These are phyloP conservation scores for Mellilla xanthometata DNA, from an alignment of 2,888 invertebrate genomes.

Conservation along the genomic window DNA sequence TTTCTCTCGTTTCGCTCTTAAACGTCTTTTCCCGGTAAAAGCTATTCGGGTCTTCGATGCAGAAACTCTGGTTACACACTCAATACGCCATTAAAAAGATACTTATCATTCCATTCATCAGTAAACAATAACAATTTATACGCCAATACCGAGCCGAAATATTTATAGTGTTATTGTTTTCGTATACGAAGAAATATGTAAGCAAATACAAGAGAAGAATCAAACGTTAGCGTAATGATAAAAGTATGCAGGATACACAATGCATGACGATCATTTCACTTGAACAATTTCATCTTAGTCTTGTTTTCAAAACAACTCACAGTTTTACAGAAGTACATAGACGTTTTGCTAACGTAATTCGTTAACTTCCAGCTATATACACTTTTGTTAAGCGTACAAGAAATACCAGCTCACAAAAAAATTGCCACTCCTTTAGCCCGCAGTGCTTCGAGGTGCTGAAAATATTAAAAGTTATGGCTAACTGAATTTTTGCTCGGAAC, in stretches of 20 bases:
- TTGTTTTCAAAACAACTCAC: too few relatives aligned
- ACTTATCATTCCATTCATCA: slow-evolving; percentile 39
- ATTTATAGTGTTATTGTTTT: slow-evolving; percentile 20
- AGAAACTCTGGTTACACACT: slow-evolving; percentile 7
- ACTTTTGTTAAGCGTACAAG: too few relatives aligned
- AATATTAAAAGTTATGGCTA: background rate
- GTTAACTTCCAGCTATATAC: too few relatives aligned
- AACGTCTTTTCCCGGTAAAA: too few relatives aligned
- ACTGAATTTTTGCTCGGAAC: background rate
- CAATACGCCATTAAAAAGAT: slow-evolving; percentile 35
- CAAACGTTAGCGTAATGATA: slow-evolving; percentile 1
- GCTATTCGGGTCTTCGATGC: too few relatives aligned
- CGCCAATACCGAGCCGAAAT: slow-evolving; percentile 34
- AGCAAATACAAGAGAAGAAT: slow-evolving; percentile 15
- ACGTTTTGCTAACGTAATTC: too few relatives aligned
- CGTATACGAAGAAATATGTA: slow-evolving; percentile 22
- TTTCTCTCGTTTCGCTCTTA: too few relatives aligned
- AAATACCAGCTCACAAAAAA: too few relatives aligned
- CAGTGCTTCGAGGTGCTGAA: background rate
- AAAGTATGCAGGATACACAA: slow-evolving; percentile 17
- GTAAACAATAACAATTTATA: slow-evolving; percentile 50
- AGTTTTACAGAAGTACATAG: too few relatives aligned
- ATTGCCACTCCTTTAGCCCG: too few relatives aligned
- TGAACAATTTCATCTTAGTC: too few relatives aligned
- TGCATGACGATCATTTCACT: slow-evolving; percentile 8